Base-by-base conservation (phyloP, 2,113 vertebrate species). In the Podiceps cristatus region DNA sequence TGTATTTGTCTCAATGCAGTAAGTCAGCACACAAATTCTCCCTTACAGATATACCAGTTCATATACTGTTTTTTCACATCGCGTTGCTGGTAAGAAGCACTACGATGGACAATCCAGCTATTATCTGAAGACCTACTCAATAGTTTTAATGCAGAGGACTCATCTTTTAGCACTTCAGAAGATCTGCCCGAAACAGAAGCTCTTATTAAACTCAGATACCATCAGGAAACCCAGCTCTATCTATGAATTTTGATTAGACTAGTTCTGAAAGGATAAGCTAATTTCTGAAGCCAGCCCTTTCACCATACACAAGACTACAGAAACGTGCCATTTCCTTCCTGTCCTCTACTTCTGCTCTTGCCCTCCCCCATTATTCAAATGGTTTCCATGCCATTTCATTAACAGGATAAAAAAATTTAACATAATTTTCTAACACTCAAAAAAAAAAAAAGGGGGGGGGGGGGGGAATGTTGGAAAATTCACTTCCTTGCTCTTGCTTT, bases 401-500 rank as follows among this genome's bases (percentile, higher is more conserved):
- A 75, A 22, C 14, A 73, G 17, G 5, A 49, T 45, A 64, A 63
- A 28, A 55, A 42, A 59, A 69, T 76, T 8, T 37, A 90, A 60
- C 23, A 29, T 45, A 16, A 33, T 73, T 84, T 81, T 93, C 40
- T 64, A 55, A 88, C 62, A 42, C 0, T 8, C 18, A 67, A 64
- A 92, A 90, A 10, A 58, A 5, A 63, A 27, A 17, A 3, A 5
- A 1, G 6, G 37, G 1, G 2, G 4, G 16, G 0, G 3, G 37
- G 78, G 45, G 47, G 37, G 37, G 7, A 37, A 37, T 37, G 37
- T 2, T 92, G 94, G 92, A 96, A 98, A 97, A 96, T 83, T 90
- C 53, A 82, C 81, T 97, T 98, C 96, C 96, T 97, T 94, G 93
- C 83, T 91, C 96, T 97, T 94, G 93, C 83, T 91, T 95, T 83